A percentile compares a stretch with the other conserved stretches of the same genome.
Conservation (phyloP, 92 coral and sea anemone species). For the Galaxea fascicularis region DNA sequence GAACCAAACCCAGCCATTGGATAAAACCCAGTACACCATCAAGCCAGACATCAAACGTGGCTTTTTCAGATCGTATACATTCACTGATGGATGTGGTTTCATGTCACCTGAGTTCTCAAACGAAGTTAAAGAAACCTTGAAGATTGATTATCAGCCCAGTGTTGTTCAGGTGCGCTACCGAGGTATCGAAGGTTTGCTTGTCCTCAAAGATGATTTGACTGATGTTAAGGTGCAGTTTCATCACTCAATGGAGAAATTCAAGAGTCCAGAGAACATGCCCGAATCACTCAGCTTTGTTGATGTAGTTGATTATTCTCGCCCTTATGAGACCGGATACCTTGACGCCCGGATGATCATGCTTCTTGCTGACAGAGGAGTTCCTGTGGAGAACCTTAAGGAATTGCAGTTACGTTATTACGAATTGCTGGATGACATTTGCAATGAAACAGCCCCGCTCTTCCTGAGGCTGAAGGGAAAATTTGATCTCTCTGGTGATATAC, state of each 20-base stretch:
- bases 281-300: constrained; percentile 11
- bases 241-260: constrained; percentile 3
- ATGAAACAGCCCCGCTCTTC: constrained; percentile 58
- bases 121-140: constrained; percentile 37
- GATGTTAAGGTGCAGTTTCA: constrained; percentile 20
- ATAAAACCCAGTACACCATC: background rate
- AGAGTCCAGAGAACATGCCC: background rate
- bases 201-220: constrained; percentile 32
- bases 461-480: constrained; percentile 57
- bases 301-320: constrained; percentile 68
- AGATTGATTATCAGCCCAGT: constrained; percentile 52
- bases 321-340: constrained; percentile 72
- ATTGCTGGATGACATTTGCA: constrained; percentile 52
- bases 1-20: constrained; percentile 6
- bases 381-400: constrained; percentile 22
- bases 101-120: constrained; percentile 63
- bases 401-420: constrained; percentile 57
- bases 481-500: constrained; percentile 34
- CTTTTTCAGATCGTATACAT: background rate
- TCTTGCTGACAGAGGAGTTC: constrained; percentile 68
- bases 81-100: constrained; percentile 62
- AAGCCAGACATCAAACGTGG: background rate
- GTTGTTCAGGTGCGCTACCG: constrained; percentile 68
- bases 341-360: constrained; percentile 62
- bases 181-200: constrained; percentile 68